Base-by-base conservation (phyloP, 92 coral and sea anemone species). In the Desmophyllum pertusum region DNA sequence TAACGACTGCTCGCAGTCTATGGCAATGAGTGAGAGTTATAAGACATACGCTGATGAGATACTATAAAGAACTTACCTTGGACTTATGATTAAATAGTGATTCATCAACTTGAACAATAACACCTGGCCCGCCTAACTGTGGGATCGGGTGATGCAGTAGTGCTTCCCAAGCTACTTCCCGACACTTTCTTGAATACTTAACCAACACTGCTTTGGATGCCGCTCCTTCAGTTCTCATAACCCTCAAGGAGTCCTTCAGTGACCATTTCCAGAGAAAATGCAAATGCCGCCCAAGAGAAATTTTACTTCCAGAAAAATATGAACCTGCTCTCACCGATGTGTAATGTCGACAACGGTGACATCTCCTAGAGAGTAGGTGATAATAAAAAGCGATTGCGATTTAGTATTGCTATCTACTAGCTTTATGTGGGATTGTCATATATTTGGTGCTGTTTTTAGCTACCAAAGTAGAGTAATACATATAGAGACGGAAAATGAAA, bases 321-420 rank as follows among this genome's bases (percentile, higher is more conserved):
- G 73, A 68, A 68, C 36, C n/a, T 68, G 40, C 73, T 17, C 73
- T 68, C 73, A 68, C 73, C 13, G 73, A 68, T 25, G 40, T 36
- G 23, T 45, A 10, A 39, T 29, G 73, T 68, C 40, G 45, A 68
- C 73, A 68, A 36, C 73, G 41, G 73, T 36, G 42, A 68, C 73
- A 68, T 68, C 40, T 68, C 73, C 46, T 68, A 46, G 19, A 48
- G 67, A 61, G 67, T 61, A 61, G 67, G 8, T 13, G 31, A 61
- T 21, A 61, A 61, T 23, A 4, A 31, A 21, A 25, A 23, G 7
- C n/a, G n/a, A n/a, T n/a, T n/a, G n/a, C n/a, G n/a, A n/a, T n/a
- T n/a, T n/a, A n/a, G n/a, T n/a, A n/a, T n/a, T n/a, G n/a, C n/a
- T n/a, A n/a, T n/a, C n/a, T n/a, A n/a, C n/a, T n/a, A n/a, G n/a